A percentile compares a stretch with the other conserved stretches of the same genome.
phyloP scores from a whole-genome alignment of 2,113 vertebrate genomes.

The Poeciliopsis prolifica region DNA sequence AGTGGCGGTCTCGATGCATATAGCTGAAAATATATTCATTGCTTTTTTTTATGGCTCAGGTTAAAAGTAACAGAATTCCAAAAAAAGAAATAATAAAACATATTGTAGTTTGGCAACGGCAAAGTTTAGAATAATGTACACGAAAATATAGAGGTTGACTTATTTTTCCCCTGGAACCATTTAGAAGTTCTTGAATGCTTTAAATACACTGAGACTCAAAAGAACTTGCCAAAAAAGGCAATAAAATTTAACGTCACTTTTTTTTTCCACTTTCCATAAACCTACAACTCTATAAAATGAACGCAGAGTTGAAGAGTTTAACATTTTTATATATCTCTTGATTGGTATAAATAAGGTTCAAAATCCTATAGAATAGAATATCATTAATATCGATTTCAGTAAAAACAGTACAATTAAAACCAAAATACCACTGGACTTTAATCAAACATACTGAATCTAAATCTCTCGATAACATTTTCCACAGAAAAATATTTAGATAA shows the following conservation, averaged over 20 bases:
- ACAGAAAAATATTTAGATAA: constrained; percentile 34
- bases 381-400: not conserved
- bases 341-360: not conserved
- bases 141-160: not conserved
- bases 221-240: not conserved
- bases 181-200: not conserved
- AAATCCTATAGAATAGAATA: not conserved
- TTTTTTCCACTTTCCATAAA: not conserved
- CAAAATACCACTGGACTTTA: not conserved
- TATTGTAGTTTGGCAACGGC: not conserved
- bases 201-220: not conserved
- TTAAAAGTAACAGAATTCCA: not conserved
- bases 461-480: not conserved
- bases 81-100: not conserved
- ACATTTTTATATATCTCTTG: not conserved
- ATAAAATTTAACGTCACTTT: not conserved
- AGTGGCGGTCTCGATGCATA: constrained; percentile 55
- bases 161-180: not conserved
- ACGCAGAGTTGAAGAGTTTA: not conserved
- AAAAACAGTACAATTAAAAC: not conserved
- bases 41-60: constrained; percentile 4
- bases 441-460: not conserved
- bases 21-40: constrained; percentile 46
- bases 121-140: not conserved
- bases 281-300: not conserved